Base-by-base conservation (phyloP, 2,113 vertebrate genomes). In the Callospermophilus lateralis region DNA sequence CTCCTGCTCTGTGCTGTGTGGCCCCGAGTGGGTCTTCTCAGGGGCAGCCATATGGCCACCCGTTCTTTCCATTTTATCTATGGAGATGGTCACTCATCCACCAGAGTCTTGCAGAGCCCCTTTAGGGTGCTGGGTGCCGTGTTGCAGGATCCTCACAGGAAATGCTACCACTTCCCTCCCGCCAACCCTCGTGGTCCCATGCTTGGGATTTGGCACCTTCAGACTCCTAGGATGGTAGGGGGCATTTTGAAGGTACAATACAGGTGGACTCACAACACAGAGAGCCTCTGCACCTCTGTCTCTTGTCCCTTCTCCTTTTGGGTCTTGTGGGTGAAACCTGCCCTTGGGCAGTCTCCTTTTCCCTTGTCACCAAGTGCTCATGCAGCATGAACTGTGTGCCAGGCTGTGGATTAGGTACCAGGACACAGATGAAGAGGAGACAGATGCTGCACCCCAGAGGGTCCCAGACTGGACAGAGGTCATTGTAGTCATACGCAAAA, bases 91-190 rank as follows among this genome's bases (percentile, higher is more conserved):
- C 24, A 30, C 34, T 48, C 6, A 10, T 19, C 70, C 22, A 2
- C 12, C 20, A 30, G 6, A 17, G 3, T 4, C 9, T 0, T 2
- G 63, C 37, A 26, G 76, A 79, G 26, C n/a, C n/a, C 9, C 9
- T 32, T 0, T 15, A 26, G 19, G 4, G 81, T 37, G 55, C 58
- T 8, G 16, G 58, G 68, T 1, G 12, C 32, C 34, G n/a, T 1
- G 0, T 39, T 37, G n/a, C 13, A 78, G 39, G 7, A 24, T 4
- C n/a, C 37, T 17, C 65, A 4, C 22, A 5, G 45, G 16, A 4
- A 32, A 8, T 2, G 16, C 32, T 32, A 61, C 39, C 32, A 0
- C 19, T 3, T 55, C 42, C 48, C 48, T 39, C 45, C 39, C 22
- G 28, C n/a, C 76, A 5, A 53, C 48, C 28, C 30, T n/a, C 30